Evolutionary conservation across 2,888 invertebrate species (phyloP).

Genomic region (Empis stercorea): DNA sequence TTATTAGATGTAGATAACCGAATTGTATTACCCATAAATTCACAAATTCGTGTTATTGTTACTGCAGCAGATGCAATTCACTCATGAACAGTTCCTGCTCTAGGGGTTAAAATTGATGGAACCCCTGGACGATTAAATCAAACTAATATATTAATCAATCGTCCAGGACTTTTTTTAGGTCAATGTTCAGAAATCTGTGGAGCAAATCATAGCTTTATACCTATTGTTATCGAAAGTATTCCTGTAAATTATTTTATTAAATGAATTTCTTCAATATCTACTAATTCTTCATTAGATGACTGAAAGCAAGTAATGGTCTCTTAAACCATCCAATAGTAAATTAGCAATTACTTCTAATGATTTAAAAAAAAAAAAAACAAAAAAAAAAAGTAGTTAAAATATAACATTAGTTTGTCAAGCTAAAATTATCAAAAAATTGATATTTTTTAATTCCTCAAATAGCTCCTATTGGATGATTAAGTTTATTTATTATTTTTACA

Average conservation of each 20-base stretch:
- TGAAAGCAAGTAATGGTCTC: constrained; percentile 58
- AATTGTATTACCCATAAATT: constrained; percentile 43
- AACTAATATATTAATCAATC: constrained; percentile 46
- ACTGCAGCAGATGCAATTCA: constrained; percentile 53
- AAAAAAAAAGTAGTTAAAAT: constrained; percentile 37
- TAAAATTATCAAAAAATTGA: constrained; percentile 46
- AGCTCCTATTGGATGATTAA: constrained; percentile 45
- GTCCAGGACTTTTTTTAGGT: constrained; percentile 53
- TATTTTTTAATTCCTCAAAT: constrained; percentile 59
- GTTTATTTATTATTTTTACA: constrained; percentile 32
- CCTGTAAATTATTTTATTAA: constrained; percentile 43
- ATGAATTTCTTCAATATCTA: constrained; percentile 38
- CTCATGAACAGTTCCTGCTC: constrained; percentile 48
- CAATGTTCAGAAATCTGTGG: constrained; percentile 78
- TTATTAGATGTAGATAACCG: constrained; percentile 52
- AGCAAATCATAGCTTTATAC: constrained; percentile 68
- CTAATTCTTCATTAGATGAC: constrained; percentile 46
- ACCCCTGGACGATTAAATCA: constrained; percentile 53
- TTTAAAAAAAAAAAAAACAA: no score
- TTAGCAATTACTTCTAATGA: constrained; percentile 50
- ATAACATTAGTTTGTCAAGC: constrained; percentile 54
- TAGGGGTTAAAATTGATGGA: constrained; percentile 53
- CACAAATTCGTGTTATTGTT: constrained; percentile 49
- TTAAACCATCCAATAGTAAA: constrained; percentile 54
- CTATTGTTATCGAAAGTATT: constrained; percentile 52